phyloP scores from a whole-genome alignment of 2,888 invertebrate species.

The Serrognathus titanus region DNA sequence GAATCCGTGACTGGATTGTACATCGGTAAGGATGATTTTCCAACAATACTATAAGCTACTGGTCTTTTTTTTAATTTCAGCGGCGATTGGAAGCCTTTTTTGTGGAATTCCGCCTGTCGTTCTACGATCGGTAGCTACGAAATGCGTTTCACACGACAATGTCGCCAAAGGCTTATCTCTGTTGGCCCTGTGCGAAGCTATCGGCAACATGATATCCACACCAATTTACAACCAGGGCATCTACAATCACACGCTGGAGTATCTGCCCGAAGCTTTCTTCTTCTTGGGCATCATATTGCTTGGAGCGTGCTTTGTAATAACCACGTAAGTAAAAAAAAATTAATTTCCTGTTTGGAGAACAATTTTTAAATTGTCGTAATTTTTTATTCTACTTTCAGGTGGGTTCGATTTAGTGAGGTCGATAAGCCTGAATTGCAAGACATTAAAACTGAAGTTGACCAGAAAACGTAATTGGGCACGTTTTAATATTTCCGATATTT shows the following conservation, averaged over 20 bases:
- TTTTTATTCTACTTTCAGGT: too few relatives aligned
- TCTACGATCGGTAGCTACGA: neutral
- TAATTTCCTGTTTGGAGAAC: too few relatives aligned
- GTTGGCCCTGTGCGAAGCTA: neutral
- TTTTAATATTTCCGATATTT: too few relatives aligned
- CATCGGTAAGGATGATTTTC: slow-evolving; percentile 10
- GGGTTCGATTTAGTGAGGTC: too few relatives aligned
- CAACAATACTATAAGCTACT: neutral
- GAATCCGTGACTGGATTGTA: slow-evolving; percentile 13
- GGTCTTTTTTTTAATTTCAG: neutral
- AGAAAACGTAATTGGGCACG: too few relatives aligned
- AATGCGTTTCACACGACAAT: neutral
- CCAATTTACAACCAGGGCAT: neutral
- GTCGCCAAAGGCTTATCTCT: neutral
- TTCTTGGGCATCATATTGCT: neutral
- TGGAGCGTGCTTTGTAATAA: neutral
- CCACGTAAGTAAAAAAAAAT: neutral
- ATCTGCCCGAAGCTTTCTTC: neutral
- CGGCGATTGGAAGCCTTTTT: neutral
- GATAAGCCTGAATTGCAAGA: too few relatives aligned
- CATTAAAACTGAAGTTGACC: too few relatives aligned
- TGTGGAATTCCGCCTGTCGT: neutral
- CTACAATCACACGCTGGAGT: neutral
- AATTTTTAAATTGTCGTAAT: too few relatives aligned
- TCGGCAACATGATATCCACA: neutral